Conservation (phyloP, 2,797 vertebrate genomes). For the Poliocrania exsul region DNA sequence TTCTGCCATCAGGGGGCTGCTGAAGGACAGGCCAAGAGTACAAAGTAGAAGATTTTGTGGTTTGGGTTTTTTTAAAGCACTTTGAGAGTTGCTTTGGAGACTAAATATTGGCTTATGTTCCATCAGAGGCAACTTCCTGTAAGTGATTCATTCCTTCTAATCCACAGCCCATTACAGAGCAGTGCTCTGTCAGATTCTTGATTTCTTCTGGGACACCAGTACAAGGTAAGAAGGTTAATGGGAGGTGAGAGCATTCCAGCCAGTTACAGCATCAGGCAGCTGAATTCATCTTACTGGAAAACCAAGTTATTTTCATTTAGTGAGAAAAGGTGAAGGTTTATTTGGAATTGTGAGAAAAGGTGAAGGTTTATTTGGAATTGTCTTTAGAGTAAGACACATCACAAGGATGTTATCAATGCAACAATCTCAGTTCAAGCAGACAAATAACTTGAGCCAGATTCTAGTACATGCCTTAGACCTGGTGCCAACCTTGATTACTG, state of each 20-base stretch:
- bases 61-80: not conserved
- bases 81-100: not conserved
- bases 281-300: not conserved
- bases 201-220: slow-evolving; percentile 4
- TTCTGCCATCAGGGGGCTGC: not conserved
- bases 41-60: not conserved
- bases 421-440: not conserved
- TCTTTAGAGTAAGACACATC: not conserved
- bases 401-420: not conserved
- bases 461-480: not conserved
- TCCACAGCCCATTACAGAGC: not conserved
- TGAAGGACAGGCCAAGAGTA: not conserved
- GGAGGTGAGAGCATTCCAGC: not conserved
- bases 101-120: not conserved
- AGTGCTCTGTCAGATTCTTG: not conserved
- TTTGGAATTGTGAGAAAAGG: not conserved
- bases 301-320: not conserved
- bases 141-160: slow-evolving; percentile 13
- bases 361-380: not conserved
- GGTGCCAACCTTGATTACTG: not conserved
- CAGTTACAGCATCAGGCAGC: not conserved
- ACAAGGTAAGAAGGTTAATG: not conserved
- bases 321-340: not conserved
- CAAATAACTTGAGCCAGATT: not conserved
- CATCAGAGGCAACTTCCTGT: not conserved